Percentiles rank a stretch among this genome's conserved stretches.
Evolutionary conservation across 2,888 invertebrate genomes (phyloP).

Genomic region (Patella caerulea): DNA sequence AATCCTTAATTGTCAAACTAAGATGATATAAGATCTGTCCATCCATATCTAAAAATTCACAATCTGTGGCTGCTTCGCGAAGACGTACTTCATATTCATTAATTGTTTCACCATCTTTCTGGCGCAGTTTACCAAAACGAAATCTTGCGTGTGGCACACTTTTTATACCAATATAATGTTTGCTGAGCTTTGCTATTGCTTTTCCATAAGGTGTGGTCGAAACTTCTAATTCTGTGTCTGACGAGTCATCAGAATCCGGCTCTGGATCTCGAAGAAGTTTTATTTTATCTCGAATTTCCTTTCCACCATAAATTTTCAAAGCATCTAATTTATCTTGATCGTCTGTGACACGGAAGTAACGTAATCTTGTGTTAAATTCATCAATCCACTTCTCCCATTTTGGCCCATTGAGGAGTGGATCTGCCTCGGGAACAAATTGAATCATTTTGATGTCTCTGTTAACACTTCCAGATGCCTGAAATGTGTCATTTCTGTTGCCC

Average conservation of each 20-base stretch:
- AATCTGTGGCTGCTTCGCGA: background rate
- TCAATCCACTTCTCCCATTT: background rate
- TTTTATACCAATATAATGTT: too few species aligned
- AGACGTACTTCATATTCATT: constrained; percentile 1
- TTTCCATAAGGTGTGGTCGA: too few species aligned
- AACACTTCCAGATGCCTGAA: background rate
- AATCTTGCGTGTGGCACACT: too few species aligned
- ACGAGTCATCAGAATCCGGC: background rate
- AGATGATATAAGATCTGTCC: too few species aligned
- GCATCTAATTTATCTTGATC: background rate
- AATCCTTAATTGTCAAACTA: too few species aligned
- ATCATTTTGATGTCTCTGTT: background rate
- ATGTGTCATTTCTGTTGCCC: too few species aligned
- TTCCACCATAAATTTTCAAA: background rate
- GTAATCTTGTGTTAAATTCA: background rate
- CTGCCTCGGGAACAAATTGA: background rate
- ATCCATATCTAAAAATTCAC: too few species aligned
- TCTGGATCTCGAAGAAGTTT: background rate
- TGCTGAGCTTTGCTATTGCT: too few species aligned
- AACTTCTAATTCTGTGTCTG: background rate
- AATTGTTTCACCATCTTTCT: background rate
- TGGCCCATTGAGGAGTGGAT: background rate
- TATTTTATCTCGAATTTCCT: background rate
- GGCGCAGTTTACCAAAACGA: background rate
- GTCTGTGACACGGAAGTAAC: background rate